These are phyloP conservation scores for Bovichtus diacanthus DNA, from an alignment of 2,797 vertebrate species.

Conservation along the genomic window DNA sequence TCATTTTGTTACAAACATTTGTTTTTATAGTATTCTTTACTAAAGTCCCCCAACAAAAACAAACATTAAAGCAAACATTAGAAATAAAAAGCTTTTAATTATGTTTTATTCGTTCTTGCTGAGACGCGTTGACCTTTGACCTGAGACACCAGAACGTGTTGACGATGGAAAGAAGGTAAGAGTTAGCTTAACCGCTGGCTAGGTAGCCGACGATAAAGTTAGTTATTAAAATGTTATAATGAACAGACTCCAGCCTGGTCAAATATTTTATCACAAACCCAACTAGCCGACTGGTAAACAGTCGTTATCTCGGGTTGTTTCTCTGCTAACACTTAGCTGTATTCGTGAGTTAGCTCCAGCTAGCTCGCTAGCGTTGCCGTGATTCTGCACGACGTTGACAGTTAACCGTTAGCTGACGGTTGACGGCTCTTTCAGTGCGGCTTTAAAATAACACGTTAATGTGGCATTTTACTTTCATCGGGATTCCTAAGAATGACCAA, in stretches of 20 bases:
- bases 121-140: background rate
- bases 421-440: no score
- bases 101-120: background rate
- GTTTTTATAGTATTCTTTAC: no score
- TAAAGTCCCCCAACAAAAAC: background rate
- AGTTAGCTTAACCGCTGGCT: background rate
- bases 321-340: background rate
- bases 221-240: background rate
- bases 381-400: no score
- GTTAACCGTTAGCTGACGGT: background rate
- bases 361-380: no score
- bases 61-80: background rate
- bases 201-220: background rate
- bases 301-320: background rate
- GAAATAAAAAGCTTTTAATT: no score
- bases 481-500: background rate
- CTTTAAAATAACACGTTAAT: background rate
- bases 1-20: background rate
- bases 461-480: background rate
- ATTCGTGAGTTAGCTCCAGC: background rate
- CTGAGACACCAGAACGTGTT: background rate
- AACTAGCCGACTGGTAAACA: rapidly evolving
- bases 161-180: background rate
- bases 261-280: rapidly evolving
- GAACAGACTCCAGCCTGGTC: background rate